Conservation (phyloP, 1,140 invertebrate species). For the Steinernema feltiae region DNA sequence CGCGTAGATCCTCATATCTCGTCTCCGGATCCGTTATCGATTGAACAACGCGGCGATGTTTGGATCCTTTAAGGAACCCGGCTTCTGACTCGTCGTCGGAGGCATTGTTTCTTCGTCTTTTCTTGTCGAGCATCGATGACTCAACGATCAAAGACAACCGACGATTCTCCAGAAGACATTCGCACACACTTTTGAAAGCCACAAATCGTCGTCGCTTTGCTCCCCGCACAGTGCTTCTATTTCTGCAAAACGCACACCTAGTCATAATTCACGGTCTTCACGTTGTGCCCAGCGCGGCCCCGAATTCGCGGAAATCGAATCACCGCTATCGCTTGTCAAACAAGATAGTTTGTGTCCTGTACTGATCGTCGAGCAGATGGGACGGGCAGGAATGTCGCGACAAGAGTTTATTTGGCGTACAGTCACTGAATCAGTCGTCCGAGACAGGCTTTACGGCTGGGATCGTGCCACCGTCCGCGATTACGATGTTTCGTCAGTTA, state of each 20-base stretch:
- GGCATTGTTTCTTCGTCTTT: constrained; percentile 17
- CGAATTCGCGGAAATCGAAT: neutral
- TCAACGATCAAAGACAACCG: neutral
- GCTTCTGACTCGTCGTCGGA: constrained; percentile 56
- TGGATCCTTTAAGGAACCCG: constrained; percentile 88
- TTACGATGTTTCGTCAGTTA: no score
- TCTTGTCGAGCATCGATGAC: neutral
- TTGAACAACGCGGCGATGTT: constrained; percentile 88
- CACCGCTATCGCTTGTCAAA: neutral
- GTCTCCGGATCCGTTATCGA: constrained; percentile 90
- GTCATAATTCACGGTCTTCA: neutral
- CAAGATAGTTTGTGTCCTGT: neutral
- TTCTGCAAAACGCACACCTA: no score
- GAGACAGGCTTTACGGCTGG: no score
- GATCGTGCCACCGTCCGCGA: no score
- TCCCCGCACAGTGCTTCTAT: no score
- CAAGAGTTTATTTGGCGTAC: neutral
- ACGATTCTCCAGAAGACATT: neutral
- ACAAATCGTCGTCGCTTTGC: no score
- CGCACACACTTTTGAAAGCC: no score
- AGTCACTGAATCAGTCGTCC: no score
- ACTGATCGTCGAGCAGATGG: neutral
- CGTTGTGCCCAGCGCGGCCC: neutral
- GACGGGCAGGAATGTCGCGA: neutral
- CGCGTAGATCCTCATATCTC: constrained; percentile 92